Percentiles rank a stretch among this genome's conserved stretches.
These are phyloP conservation scores for Melanotaenia boesemani DNA, from an alignment of 2,797 vertebrate genomes.

Conservation along the genomic window DNA sequence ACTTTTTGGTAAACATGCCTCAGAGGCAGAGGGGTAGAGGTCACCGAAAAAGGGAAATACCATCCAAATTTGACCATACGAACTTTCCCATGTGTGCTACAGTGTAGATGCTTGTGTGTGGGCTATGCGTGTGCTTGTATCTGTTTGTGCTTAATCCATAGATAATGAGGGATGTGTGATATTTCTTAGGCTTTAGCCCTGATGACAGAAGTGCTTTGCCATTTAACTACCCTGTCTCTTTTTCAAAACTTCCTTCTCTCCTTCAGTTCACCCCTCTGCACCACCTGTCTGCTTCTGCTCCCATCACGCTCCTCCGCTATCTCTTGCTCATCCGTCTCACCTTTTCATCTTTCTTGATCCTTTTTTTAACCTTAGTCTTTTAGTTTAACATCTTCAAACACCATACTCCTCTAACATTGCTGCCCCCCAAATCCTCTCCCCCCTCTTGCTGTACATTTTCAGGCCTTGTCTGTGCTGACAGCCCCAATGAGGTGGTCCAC, in stretches of 20 bases:
- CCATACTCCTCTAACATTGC: constrained; percentile 42
- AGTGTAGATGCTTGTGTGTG: constrained; percentile 35
- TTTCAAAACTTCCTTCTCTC: constrained; percentile 1
- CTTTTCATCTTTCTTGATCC: constrained; percentile 31
- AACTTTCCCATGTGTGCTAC: constrained; percentile 53
- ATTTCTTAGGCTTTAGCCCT: constrained; percentile 61
- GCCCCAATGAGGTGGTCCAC: constrained; percentile 72
- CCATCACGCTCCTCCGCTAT: constrained; percentile 19
- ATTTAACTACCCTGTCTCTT: constrained; percentile 43
- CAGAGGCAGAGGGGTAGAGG: constrained; percentile 49
- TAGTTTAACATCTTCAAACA: constrained; percentile 14
- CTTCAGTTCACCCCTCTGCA: background rate
- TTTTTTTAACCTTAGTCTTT: constrained; percentile 26
- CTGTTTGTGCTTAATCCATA: constrained; percentile 66
- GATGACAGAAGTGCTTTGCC: constrained; percentile 72
- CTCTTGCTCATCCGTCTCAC: constrained; percentile 37
- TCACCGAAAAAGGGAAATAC: constrained; percentile 61
- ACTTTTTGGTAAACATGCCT: constrained; percentile 48
- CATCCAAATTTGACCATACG: constrained; percentile 64
- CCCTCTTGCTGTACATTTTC: constrained; percentile 49
- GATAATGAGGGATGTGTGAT: constrained; percentile 70
- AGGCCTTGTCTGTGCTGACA: constrained; percentile 75
- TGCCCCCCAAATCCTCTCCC: constrained; percentile 21
- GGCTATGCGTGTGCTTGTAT: constrained; percentile 24
- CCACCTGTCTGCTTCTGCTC: constrained; percentile 15